Evolutionary conservation across 2,797 vertebrate species (phyloP).

Genomic region (Todus mexicanus): DNA sequence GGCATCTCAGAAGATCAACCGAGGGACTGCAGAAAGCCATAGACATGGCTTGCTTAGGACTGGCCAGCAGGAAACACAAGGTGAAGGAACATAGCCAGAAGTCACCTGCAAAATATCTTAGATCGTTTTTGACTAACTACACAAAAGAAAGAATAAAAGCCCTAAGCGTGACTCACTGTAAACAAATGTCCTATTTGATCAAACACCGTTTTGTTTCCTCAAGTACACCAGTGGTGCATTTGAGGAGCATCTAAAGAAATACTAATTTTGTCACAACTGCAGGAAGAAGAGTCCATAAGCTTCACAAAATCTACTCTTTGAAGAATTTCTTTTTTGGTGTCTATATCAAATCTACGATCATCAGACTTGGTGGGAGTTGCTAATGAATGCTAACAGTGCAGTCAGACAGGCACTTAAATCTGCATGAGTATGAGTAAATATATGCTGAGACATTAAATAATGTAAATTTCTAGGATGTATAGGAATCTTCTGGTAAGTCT

Average conservation of each 20-base stretch:
- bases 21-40: neutral
- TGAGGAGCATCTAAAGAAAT: neutral
- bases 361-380: neutral
- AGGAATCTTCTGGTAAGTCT: neutral
- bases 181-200: neutral
- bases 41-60: neutral
- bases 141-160: neutral
- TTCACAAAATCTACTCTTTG: neutral
- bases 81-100: neutral
- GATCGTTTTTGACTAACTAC: neutral
- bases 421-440: neutral
- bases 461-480: neutral
- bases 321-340: neutral
- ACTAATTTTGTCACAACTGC: neutral
- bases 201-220: neutral
- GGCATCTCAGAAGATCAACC: neutral
- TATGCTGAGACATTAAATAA: neutral
- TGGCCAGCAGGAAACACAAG: neutral
- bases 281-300: neutral
- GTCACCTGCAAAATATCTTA: neutral
- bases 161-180: neutral
- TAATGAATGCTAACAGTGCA: neutral
- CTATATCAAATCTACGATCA: neutral
- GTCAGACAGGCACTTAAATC: neutral
- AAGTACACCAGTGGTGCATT: neutral